Conservation (phyloP, 2,797 vertebrate species). For the Momotus momota region DNA sequence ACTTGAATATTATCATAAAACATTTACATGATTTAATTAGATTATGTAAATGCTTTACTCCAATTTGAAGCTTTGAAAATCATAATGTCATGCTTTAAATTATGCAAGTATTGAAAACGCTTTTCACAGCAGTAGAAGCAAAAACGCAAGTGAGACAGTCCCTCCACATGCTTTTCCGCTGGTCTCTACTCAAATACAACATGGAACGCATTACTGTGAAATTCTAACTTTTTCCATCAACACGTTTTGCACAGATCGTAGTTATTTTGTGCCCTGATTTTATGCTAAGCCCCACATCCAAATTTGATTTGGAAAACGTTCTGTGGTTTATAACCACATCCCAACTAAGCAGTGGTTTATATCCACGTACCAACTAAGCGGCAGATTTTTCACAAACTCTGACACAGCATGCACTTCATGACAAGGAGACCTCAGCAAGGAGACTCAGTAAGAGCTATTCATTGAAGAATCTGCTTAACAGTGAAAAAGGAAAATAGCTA, state of each 20-base stretch:
- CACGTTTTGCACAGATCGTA: neutral
- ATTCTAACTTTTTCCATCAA: constrained; percentile 19
- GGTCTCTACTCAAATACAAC: constrained; percentile 19
- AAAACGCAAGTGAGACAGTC: constrained; percentile 14
- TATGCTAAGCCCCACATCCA: constrained; percentile 14
- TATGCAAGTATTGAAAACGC: constrained; percentile 55
- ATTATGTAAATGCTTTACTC: constrained; percentile 60
- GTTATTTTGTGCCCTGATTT: neutral
- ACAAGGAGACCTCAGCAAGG: neutral
- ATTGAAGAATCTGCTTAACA: neutral
- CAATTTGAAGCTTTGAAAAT: constrained; percentile 49
- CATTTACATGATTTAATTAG: constrained; percentile 64
- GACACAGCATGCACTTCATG: neutral
- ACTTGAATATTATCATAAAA: constrained; percentile 58
- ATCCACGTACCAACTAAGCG: neutral
- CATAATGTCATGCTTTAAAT: constrained; percentile 57
- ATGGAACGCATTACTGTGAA: neutral
- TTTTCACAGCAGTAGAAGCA: constrained; percentile 55
- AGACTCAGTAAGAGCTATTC: neutral
- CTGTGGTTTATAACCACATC: neutral
- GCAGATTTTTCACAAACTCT: neutral
- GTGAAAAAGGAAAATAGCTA: neutral
- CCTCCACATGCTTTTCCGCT: neutral
- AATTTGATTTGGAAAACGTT: neutral
- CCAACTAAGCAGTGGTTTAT: neutral